Evolutionary conservation across 1,140 invertebrate species (phyloP).

Genomic region (Penaeus chinensis): DNA sequence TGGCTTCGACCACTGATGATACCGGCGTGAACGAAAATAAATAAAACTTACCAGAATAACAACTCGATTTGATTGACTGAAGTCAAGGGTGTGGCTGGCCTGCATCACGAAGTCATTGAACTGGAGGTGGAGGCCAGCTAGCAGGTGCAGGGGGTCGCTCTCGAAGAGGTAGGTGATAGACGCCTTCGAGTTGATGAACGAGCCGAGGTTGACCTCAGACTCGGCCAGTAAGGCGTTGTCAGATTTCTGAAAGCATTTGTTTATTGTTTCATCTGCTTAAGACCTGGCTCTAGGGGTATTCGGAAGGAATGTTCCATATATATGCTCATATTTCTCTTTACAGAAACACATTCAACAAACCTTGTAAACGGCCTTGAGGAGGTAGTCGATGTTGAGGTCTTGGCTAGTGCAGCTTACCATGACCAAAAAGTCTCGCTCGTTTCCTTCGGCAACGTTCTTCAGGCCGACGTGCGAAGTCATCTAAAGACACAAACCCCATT

Average conservation of each 20-base stretch:
- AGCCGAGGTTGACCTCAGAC: conserved; percentile 23
- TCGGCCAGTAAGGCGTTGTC: conserved; percentile 21
- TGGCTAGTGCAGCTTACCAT: conserved; percentile 8
- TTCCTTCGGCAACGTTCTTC: conserved; percentile 19
- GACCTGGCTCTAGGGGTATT: no score
- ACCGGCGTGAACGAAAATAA: not conserved
- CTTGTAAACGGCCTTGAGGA: conserved; percentile 29
- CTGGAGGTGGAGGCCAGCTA: conserved; percentile 24
- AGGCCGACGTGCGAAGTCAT: conserved; percentile 30
- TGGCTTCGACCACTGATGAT: no score
- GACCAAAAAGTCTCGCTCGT: conserved; percentile 2
- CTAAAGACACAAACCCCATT: not conserved
- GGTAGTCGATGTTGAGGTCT: conserved; percentile 32
- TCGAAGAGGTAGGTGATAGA: conserved; percentile 10
- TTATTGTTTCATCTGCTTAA: no score
- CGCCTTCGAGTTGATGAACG: conserved; percentile 5
- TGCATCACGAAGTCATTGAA: conserved; percentile 35
- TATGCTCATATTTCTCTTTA: no score
- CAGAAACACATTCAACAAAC: not conserved
- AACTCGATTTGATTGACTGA: conserved; percentile 17
- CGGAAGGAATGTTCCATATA: no score
- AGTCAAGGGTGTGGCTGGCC: conserved; percentile 29
- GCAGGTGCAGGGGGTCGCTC: conserved; percentile 20
- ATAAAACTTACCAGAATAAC: conserved; percentile 15
- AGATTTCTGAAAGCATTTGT: conserved; percentile 1